Percentiles rank a stretch among this genome's conserved stretches.
Evolutionary conservation across 2,888 invertebrate genomes (phyloP).

Genomic region (Hirtodrosophila histrioides): DNA sequence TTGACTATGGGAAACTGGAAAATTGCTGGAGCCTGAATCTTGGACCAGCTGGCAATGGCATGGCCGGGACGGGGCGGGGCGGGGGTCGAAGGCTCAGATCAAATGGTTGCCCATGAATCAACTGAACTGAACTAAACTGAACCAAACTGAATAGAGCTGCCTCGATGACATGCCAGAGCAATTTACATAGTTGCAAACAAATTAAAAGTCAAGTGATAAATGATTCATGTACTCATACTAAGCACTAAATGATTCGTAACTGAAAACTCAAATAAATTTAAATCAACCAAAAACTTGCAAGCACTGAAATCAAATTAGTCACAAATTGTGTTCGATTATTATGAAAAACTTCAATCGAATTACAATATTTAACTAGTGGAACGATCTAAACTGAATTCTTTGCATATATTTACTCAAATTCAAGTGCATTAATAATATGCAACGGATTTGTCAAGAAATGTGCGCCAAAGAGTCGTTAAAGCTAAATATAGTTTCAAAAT

Average conservation of each 20-base stretch:
- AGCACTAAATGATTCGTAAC: conserved; percentile 12
- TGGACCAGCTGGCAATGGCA: background rate
- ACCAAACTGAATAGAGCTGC: background rate
- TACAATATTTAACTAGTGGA: too few species aligned
- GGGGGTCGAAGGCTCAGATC: conserved; percentile 1
- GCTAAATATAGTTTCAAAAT: background rate
- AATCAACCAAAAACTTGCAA: background rate
- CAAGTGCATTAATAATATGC: too few species aligned
- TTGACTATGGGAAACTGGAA: conserved; percentile 6
- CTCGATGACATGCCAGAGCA: background rate
- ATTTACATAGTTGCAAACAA: conserved; percentile 21
- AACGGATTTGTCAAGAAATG: background rate
- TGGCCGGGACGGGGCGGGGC: too few species aligned
- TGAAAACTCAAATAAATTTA: conserved; percentile 1
- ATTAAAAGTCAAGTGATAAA: conserved; percentile 27
- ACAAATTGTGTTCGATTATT: too few species aligned
- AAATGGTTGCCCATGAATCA: conserved; percentile 26
- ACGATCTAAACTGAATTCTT: too few species aligned
- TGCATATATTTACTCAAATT: too few species aligned
- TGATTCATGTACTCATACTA: conserved; percentile 18
- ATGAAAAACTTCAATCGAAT: too few species aligned
- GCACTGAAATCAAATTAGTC: background rate
- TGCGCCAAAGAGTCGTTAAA: background rate
- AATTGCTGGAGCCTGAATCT: background rate
- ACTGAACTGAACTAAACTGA: background rate